Conservation (phyloP, 2,888 invertebrate genomes). For the Dasypogon diadema region DNA sequence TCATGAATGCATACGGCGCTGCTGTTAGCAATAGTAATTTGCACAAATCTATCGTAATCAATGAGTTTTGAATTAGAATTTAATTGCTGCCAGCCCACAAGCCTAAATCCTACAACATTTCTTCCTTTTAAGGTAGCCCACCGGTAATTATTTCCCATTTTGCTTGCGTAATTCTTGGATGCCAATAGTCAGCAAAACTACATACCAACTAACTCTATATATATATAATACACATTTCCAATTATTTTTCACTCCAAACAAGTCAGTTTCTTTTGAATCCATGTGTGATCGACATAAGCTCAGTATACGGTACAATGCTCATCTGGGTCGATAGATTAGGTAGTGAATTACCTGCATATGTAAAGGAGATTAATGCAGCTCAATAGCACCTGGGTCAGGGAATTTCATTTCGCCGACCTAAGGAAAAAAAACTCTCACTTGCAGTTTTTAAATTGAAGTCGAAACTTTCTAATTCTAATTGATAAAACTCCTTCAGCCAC, state of each 20-base stretch:
- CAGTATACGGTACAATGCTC: conserved; percentile 24
- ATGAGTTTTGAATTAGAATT: conserved; percentile 28
- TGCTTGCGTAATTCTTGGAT: background rate
- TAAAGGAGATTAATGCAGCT: background rate
- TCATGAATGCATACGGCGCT: conserved; percentile 4
- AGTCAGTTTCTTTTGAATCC: too few species aligned
- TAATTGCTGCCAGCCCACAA: conserved; percentile 8
- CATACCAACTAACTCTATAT: background rate
- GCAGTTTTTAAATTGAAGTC: too few species aligned
- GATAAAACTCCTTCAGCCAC: too few species aligned
- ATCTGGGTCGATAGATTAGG: conserved; percentile 32
- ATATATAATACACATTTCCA: too few species aligned
- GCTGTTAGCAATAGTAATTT: background rate
- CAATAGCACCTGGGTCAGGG: conserved; percentile 1
- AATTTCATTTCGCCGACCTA: too few species aligned
- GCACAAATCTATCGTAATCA: conserved; percentile 6
- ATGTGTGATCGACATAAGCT: background rate
- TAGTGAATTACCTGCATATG: conserved; percentile 17
- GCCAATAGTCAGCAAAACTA: background rate
- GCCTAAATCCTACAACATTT: background rate
- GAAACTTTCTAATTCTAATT: too few species aligned
- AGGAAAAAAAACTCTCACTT: too few species aligned
- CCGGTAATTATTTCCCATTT: conserved; percentile 12
- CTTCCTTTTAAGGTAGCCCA: background rate
- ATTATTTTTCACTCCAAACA: too few species aligned